Conservation (phyloP, 2,888 invertebrate species). For the Cosmopolites sordidus region DNA sequence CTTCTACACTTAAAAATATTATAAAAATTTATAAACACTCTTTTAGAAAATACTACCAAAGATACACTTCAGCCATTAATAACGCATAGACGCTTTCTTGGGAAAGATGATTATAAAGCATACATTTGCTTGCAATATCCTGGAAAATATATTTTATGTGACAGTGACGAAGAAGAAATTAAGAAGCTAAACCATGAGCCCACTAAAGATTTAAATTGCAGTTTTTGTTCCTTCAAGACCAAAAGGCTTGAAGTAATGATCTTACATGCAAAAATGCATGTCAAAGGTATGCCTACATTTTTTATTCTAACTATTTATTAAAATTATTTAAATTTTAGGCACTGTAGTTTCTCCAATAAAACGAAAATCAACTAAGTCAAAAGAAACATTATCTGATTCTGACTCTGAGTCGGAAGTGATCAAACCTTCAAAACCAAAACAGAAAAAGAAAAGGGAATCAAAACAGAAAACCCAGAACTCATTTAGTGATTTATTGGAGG, state of each 20-base stretch:
- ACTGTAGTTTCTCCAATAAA: slow-evolving; percentile 6
- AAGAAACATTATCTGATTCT: slow-evolving; percentile 38
- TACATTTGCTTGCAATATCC: slow-evolving; percentile 60
- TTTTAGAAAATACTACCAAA: slow-evolving; percentile 28
- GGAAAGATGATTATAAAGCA: slow-evolving; percentile 55
- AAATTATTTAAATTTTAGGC: slow-evolving; percentile 4
- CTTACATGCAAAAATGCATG: slow-evolving; percentile 68
- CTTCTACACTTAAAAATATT: not conserved
- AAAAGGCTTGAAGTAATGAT: slow-evolving; percentile 69
- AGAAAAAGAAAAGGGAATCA: slow-evolving; percentile 13
- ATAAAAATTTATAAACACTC: slow-evolving; percentile 1
- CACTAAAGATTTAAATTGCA: slow-evolving; percentile 32
- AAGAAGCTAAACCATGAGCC: slow-evolving; percentile 32
- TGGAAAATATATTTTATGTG: slow-evolving; percentile 38
- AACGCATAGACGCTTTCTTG: slow-evolving; percentile 51
- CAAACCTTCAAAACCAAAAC: slow-evolving; percentile 23
- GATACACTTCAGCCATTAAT: slow-evolving; percentile 39
- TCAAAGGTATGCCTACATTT: slow-evolving; percentile 46
- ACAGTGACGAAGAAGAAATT: slow-evolving; percentile 34
- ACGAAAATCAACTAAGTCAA: slow-evolving; percentile 43
- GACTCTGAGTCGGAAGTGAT: slow-evolving; percentile 7
- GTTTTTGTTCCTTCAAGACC: slow-evolving; percentile 54
- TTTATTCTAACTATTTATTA: slow-evolving; percentile 27
- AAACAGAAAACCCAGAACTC: slow-evolving; percentile 43
- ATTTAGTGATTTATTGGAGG: slow-evolving; percentile 66